These are phyloP conservation scores for Holothuria scabra DNA, from an alignment of 53 echinoderm and acorn worm genomes.

Conservation along the genomic window DNA sequence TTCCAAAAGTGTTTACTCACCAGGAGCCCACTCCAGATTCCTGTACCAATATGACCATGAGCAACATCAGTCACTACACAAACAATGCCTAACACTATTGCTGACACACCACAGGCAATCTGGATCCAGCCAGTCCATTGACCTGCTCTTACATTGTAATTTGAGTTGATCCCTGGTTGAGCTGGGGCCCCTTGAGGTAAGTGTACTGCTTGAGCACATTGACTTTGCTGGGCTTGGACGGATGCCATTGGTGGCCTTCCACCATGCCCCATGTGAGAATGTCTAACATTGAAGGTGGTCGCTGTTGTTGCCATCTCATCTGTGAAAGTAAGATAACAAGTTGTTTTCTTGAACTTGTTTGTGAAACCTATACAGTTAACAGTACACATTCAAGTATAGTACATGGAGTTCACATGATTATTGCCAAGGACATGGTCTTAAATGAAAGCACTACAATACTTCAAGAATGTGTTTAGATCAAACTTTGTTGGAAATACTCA, in stretches of 20 bases:
- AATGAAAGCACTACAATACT: too few species aligned
- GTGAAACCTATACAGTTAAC: too few species aligned
- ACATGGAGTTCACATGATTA: too few species aligned
- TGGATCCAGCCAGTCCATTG: slow-evolving; percentile 26
- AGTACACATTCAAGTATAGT: too few species aligned
- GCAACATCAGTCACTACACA: background rate
- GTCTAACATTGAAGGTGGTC: background rate
- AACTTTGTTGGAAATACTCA: too few species aligned
- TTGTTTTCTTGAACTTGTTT: too few species aligned
- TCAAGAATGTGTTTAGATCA: too few species aligned
- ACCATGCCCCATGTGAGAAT: background rate
- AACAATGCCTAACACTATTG: background rate
- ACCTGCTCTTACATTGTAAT: slow-evolving; percentile 8
- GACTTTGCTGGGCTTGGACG: background rate
- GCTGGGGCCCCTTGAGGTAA: background rate
- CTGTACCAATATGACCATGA: slow-evolving; percentile 4
- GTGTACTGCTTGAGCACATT: background rate
- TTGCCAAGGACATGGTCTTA: too few species aligned
- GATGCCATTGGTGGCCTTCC: background rate
- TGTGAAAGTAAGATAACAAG: too few species aligned
- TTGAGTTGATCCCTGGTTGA: background rate
- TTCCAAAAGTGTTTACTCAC: background rate
- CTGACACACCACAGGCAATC: background rate
- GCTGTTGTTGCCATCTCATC: too few species aligned
- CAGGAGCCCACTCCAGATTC: slow-evolving; percentile 31